Evolutionary conservation across 2,888 invertebrate species (phyloP).

Genomic region (Itoplectis maculator): DNA sequence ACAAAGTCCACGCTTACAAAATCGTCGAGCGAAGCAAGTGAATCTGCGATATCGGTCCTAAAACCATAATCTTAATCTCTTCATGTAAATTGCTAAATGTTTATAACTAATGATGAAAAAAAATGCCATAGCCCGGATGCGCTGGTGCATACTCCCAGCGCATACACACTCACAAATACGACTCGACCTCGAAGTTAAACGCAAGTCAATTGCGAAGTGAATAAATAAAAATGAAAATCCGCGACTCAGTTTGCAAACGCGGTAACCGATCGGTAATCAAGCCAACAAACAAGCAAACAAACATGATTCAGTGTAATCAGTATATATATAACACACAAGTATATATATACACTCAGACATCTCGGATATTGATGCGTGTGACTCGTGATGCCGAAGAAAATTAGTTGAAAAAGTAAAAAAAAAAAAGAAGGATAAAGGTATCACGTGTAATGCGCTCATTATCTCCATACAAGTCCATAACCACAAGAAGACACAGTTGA

Average conservation of each 20-base stretch:
- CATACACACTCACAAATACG: constrained; percentile 85
- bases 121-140: constrained; percentile 85
- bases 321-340: constrained; percentile 55
- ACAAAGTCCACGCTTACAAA: constrained; percentile 15
- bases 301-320: constrained; percentile 68
- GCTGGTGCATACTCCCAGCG: constrained; percentile 85
- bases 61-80: constrained; percentile 84
- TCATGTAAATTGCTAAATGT: constrained; percentile 85
- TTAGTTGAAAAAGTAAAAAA: constrained; percentile 53
- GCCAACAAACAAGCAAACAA: constrained; percentile 70
- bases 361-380: constrained; percentile 61
- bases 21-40: constrained; percentile 44
- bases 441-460: constrained; percentile 50
- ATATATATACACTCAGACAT: constrained; percentile 66
- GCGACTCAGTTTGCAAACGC: constrained; percentile 73
- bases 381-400: constrained; percentile 55
- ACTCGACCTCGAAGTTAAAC: constrained; percentile 83
- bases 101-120: constrained; percentile 83
- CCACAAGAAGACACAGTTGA: constrained; percentile 72
- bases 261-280: constrained; percentile 80
- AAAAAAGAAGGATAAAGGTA: constrained; percentile 47
- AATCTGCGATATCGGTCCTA: constrained; percentile 77
- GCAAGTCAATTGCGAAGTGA: constrained; percentile 74
- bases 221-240: constrained; percentile 69
- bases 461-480: constrained; percentile 69